Percentiles rank a stretch among this genome's conserved stretches.
These are phyloP conservation scores for Melanophora roralis DNA, from an alignment of 2,888 invertebrate genomes.

Conservation along the genomic window DNA sequence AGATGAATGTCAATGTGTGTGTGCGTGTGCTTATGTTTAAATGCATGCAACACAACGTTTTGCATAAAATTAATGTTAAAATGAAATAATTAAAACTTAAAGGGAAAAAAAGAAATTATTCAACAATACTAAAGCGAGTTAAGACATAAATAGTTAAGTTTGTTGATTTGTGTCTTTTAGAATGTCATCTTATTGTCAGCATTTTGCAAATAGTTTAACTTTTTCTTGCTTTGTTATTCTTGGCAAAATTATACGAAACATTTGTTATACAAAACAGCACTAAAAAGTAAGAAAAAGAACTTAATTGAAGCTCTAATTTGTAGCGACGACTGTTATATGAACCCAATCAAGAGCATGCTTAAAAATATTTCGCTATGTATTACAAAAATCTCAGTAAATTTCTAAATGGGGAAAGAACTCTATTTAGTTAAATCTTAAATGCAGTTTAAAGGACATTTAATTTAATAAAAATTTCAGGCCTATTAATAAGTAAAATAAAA, in stretches of 20 bases:
- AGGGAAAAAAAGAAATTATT: background rate
- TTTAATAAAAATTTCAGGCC: too few species aligned
- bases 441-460: too few species aligned
- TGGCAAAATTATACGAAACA: slow-evolving; percentile 9
- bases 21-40: background rate
- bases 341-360: slow-evolving; percentile 49
- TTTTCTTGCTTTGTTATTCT: slow-evolving; percentile 4
- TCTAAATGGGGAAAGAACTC: slow-evolving; percentile 21
- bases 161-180: slow-evolving; percentile 30
- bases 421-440: too few species aligned
- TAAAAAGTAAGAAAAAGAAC: background rate
- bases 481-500: too few species aligned
- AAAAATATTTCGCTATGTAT: background rate
- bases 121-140: slow-evolving; percentile 12
- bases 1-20: background rate
- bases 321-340: slow-evolving; percentile 58
- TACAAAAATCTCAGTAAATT: background rate
- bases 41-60: slow-evolving; percentile 62
- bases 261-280: background rate
- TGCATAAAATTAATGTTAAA: slow-evolving; percentile 54
- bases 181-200: slow-evolving; percentile 45
- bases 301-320: slow-evolving; percentile 57
- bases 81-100: slow-evolving; percentile 47
- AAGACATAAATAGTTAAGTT: slow-evolving; percentile 37
- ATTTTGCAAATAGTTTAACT: slow-evolving; percentile 20